Evolutionary conservation across 1,140 invertebrate species (phyloP).

Genomic region (Holcopasites calliopsidis): DNA sequence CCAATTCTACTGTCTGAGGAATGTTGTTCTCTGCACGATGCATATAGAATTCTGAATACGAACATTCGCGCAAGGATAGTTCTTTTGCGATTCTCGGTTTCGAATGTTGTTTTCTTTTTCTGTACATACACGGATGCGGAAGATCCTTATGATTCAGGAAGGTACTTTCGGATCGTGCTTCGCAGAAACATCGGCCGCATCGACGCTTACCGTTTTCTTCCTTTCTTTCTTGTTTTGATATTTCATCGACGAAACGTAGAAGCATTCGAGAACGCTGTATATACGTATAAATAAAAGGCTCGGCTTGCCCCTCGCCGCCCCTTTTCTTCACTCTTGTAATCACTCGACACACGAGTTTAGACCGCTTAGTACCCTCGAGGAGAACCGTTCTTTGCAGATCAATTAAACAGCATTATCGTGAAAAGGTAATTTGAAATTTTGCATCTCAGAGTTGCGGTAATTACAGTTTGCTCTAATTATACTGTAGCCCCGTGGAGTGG

Average conservation of each 20-base stretch:
- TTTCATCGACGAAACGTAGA: neutral
- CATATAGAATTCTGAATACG: slow-evolving; percentile 34
- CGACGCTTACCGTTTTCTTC: slow-evolving; percentile 19
- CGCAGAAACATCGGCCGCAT: slow-evolving; percentile 10
- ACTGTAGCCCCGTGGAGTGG: neutral
- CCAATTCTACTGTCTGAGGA: slow-evolving; percentile 68
- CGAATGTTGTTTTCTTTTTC: too few relatives aligned
- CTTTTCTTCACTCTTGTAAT: neutral
- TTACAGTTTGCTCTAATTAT: slow-evolving; percentile 23
- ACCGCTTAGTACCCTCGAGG: neutral
- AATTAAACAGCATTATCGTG: slow-evolving; percentile 13
- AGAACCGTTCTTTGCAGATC: slow-evolving; percentile 9
- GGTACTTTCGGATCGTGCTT: slow-evolving; percentile 34
- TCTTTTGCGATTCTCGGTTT: neutral
- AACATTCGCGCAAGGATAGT: neutral
- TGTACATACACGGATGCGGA: slow-evolving; percentile 16
- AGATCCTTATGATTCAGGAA: slow-evolving; percentile 31
- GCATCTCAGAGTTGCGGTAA: slow-evolving; percentile 21
- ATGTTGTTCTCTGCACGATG: slow-evolving; percentile 73
- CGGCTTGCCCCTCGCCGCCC: neutral
- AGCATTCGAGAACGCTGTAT: slow-evolving; percentile 9
- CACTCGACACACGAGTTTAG: slow-evolving; percentile 12
- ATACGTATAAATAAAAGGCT: slow-evolving; percentile 12
- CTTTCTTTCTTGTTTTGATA: too few relatives aligned
- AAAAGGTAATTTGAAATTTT: slow-evolving; percentile 26